Evolutionary conservation across 2,888 invertebrate species (phyloP), one percentile per base, ranked within the genome.

Genomic region (Nezara viridula): DNA sequence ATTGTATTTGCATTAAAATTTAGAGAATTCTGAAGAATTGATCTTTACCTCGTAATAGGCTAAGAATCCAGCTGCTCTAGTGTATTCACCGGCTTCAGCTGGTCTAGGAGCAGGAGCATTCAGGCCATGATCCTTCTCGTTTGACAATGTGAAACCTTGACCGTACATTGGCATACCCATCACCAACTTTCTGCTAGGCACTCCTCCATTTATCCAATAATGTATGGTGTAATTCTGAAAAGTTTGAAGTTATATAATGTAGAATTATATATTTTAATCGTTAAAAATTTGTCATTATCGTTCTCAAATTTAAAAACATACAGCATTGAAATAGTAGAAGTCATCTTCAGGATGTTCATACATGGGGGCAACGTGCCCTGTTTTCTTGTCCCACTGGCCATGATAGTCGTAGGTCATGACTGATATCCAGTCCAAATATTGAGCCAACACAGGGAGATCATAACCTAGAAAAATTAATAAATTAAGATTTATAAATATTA

Each of bases 351-450:
- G 96, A 92, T 97, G 97, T 92, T 96, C 95, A 91, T 95, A 97
- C 73, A 98, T 93, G 0, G 98, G 98, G 0, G 98, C 97, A 0
- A 98, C 96, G 92, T 98, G 98, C 0, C 98, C 98, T 0, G 98
- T 98, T 92, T 96, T 96, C 92, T 97, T 97, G 92, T 98, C 98
- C 98, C 98, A 98, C 92, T 97, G 97, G 0, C 98, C 98, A 91
- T 98, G 97, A 93, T 96, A 97, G 92, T 98, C 98, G 92, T 98
- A 98, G 0, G 97, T 96, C 98, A 98, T 98, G 0, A 98, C 97
- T 0, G 97, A 96, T 86, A 98, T 96, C 97, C 97, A 98, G 92
- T 98, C 98, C 89, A 98, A 93, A 92, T 96, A 95, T 91, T 95
- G 94, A 0, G 96, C 95, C 7, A 98, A 92, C 0, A 95, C 94